These are phyloP conservation scores for Crambe crambe DNA, from an alignment of 37 sponge, comb jelly and placozoan species.

Conservation along the genomic window DNA sequence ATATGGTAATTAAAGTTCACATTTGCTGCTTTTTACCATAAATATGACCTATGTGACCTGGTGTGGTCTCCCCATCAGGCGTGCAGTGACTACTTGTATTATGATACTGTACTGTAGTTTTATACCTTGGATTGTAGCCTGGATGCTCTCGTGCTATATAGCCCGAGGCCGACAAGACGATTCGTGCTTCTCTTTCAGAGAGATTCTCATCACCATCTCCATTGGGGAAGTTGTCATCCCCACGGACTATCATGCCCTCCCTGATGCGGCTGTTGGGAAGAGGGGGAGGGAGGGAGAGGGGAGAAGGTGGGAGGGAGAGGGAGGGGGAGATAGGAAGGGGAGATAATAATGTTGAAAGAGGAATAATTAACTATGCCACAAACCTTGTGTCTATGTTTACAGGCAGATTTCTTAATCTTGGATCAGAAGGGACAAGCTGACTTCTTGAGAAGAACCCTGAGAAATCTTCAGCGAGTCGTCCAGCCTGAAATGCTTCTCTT, in stretches of 20 bases:
- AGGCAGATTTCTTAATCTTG: not conserved
- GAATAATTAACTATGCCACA: not conserved
- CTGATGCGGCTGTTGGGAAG: not conserved
- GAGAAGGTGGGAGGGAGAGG: no score
- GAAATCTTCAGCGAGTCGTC: not conserved
- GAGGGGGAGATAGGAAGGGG: no score
- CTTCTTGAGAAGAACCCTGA: not conserved
- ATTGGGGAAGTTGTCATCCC: not conserved
- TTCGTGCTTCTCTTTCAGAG: not conserved
- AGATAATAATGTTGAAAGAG: no score
- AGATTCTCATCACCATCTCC: not conserved
- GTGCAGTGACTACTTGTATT: no score
- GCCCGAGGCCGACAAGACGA: not conserved
- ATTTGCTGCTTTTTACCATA: no score
- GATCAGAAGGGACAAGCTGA: not conserved
- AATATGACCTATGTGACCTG: no score
- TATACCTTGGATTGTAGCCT: not conserved
- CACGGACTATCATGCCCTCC: not conserved
- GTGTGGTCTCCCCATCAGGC: no score
- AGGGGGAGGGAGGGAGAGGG: no score
- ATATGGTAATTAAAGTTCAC: no score
- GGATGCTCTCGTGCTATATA: not conserved
- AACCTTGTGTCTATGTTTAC: not conserved
- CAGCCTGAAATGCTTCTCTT: not conserved
- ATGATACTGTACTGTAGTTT: no score